Evolutionary conservation across 2,113 vertebrate species (phyloP).

Genomic region (Mohoua ochrocephala): DNA sequence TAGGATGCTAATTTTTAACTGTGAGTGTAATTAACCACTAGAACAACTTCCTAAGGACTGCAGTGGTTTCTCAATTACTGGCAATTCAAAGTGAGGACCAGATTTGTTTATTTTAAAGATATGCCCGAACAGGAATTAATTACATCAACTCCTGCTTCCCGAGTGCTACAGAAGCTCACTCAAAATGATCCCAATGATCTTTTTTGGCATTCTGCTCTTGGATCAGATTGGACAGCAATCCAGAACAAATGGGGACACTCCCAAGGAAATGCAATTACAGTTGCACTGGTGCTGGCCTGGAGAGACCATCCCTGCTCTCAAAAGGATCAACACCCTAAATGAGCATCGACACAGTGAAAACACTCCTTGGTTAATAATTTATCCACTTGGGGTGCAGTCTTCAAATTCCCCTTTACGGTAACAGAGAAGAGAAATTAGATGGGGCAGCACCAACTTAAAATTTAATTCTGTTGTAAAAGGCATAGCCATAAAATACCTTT

Average conservation of each 20-base stretch:
- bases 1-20: conserved; percentile 53
- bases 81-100: conserved; percentile 46
- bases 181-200: neutral
- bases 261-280: neutral
- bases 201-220: neutral
- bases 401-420: neutral
- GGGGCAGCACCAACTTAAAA: neutral
- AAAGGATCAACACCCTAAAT: neutral
- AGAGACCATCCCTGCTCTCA: neutral
- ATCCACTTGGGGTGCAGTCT: neutral
- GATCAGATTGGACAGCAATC: neutral
- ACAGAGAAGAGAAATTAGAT: neutral
- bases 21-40: conserved; percentile 57
- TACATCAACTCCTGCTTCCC: neutral
- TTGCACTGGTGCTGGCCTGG: neutral
- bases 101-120: conserved; percentile 63
- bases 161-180: neutral
- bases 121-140: conserved; percentile 26
- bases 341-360: neutral
- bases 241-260: neutral
- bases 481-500: neutral
- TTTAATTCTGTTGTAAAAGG: neutral
- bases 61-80: conserved; percentile 49
- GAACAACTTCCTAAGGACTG: conserved; percentile 47
- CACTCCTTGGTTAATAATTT: neutral